Evolutionary conservation across 1,140 invertebrate genomes (phyloP), one percentile per base, ranked within the genome.

Genomic region (Panagrolaimus sp.): DNA sequence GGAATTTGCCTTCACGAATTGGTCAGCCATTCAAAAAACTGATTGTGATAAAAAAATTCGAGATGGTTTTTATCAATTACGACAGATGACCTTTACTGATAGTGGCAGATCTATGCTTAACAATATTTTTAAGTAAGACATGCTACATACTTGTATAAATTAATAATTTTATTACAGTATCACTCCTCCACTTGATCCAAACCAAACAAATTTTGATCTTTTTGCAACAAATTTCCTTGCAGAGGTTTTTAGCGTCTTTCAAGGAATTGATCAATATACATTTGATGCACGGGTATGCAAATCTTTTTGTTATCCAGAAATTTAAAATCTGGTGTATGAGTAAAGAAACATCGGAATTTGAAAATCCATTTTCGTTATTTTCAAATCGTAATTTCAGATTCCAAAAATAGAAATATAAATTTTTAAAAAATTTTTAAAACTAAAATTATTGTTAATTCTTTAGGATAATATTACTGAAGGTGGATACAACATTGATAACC

Each of bases 221-320:
- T 69, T 69, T 25, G 16, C 47, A 2, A 51, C 66, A 27, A 70
- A 31, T 42, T 42, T 70, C 27, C 13, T 31, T 14, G 13, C 48
- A 9, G 43, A 8, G 1, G n/a, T 73, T 31, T 73, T 73, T 45
- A 43, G 31, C 43, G 42, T 69, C 11, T 73, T 74, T 43, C 72
- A 73, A 44, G 74, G 74, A 16, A 53, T 73, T 44, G 62, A 77
- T 5, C 72, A 73, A 43, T 74, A 75, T 23, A 70, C 68, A 27
- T 73, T 45, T 31, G 69, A 70, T 63, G 20, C 9, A 23, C 0
- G 61, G 16, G 47, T 68, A 67, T 31, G 42, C 20, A 64, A 11
- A 47, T 31, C 31, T 64, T 47, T n/a, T 4, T 2, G 13, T 64
- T 9, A 31, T 4, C 25, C n/a, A n/a, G n/a, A n/a, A 46, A 64